Evolutionary conservation across 2,888 invertebrate genomes (phyloP).

Genomic region (Xanthorhoe designata): DNA sequence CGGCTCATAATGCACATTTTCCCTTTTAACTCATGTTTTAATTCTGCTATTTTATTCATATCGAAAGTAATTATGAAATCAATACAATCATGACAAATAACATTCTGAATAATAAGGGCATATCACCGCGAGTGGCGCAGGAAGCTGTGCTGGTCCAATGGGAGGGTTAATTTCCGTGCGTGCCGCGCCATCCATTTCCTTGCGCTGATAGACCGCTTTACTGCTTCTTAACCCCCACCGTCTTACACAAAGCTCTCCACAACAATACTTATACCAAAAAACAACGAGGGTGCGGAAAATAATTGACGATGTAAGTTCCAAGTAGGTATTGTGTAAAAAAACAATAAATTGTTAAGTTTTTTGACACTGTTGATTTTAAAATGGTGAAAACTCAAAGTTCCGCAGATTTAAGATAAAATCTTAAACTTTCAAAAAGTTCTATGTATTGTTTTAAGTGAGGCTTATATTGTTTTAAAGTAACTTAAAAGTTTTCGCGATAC

Average conservation of each 20-base stretch:
- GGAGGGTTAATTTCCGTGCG: slow-evolving; percentile 71
- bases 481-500: slow-evolving; percentile 41
- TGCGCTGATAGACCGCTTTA: slow-evolving; percentile 62
- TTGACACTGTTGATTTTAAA: slow-evolving; percentile 6
- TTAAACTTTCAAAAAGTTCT: slow-evolving; percentile 36
- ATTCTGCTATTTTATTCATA: not conserved
- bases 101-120: slow-evolving; percentile 22
- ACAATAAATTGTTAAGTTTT: not conserved
- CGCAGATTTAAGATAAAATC: slow-evolving; percentile 36
- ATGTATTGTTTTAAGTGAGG: slow-evolving; percentile 44
- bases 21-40: not conserved
- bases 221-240: slow-evolving; percentile 30
- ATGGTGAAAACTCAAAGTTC: slow-evolving; percentile 18
- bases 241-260: slow-evolving; percentile 25
- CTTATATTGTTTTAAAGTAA: slow-evolving; percentile 47
- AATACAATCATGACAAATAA: slow-evolving; percentile 1
- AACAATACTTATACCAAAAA: slow-evolving; percentile 9
- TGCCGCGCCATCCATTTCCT: slow-evolving; percentile 64
- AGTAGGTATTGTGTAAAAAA: not conserved
- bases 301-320: not conserved
- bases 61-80: not conserved
- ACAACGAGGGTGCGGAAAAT: not conserved
- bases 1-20: too few species aligned
- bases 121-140: slow-evolving; percentile 53
- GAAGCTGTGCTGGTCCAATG: slow-evolving; percentile 51